Base-by-base conservation (phyloP, 2,888 invertebrate species). In the Lycocerus yunnanus region DNA sequence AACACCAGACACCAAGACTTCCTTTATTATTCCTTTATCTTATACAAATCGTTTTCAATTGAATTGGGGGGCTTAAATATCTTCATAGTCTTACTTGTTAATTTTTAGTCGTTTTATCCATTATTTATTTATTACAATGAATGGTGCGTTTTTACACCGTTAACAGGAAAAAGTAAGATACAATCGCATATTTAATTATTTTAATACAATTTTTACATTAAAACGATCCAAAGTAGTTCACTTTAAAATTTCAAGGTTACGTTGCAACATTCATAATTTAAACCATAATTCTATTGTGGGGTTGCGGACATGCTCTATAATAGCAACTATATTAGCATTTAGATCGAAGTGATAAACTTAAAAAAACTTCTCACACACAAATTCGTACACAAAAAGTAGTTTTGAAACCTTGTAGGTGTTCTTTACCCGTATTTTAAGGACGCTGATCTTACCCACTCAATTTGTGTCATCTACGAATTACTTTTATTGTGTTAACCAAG, bases 11-110 rank as follows among this genome's bases (percentile, higher is more conserved):
- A 76, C 75, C 73, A 76, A 77, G 73, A 78, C 81, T 82, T 82
- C 82, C 82, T 82, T 82, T 78, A 82, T 82, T 82, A 82, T 77
- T 70, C 73, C 68, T 73, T 75, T 77, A 75, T 78, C 78, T 74
- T 69, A 73, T 73, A 69, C 73, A 69, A 73, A 73, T 73, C 73
- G 66, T 69, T 73, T 61, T 65, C 68, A 21, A 21, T 61, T 68
- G 72, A 72, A 72, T 72, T 72, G 61, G 72, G 61, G 61, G 59
- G 66, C 16, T 60, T 8, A 20, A 43, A 43, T 59, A 67, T 60
- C 61, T 63, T 63, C 18, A 18, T 16, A 20, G 61, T 72, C 60
- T 60, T 58, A 14, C 59, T 66, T 18, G 66, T 66, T 20, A 43
- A 43, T 68, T 63, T 63, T 63, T 63, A 63, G 61, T 16, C 61